phyloP scores from a whole-genome alignment of 1,140 invertebrate genomes.

The Brachystomella parvula region DNA sequence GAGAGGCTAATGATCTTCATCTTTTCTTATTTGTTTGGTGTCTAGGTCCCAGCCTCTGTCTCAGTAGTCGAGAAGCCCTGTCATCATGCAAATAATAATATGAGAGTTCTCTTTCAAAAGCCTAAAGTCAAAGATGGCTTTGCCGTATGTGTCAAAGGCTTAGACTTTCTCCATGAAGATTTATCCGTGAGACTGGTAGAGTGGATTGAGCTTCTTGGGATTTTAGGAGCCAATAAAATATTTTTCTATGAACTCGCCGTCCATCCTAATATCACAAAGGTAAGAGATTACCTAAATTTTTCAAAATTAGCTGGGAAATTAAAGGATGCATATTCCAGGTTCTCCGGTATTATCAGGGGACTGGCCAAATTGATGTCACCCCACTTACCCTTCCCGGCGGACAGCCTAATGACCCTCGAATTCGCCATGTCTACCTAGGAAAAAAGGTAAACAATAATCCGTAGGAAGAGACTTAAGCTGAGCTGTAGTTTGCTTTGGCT shows the following conservation, averaged over 20 bases:
- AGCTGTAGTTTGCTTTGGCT: too few relatives aligned
- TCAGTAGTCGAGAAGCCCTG: conserved; percentile 77
- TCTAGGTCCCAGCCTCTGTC: conserved; percentile 67
- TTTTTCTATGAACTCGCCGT: conserved; percentile 86
- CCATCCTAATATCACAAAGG: conserved; percentile 82
- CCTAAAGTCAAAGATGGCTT: conserved; percentile 62
- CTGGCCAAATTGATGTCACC: conserved; percentile 71
- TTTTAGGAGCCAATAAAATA: conserved; percentile 84
- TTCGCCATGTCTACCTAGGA: conserved; percentile 79
- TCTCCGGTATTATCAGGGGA: conserved; percentile 65
- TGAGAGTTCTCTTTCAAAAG: conserved; percentile 74
- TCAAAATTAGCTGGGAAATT: background rate
- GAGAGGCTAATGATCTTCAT: conserved; percentile 10
- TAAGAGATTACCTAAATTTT: conserved; percentile 41
- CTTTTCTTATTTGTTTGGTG: conserved; percentile 11
- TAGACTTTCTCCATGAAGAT: conserved; percentile 87
- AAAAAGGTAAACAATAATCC: conserved; percentile 69
- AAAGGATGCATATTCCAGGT: conserved; percentile 14
- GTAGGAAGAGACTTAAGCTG: too few relatives aligned
- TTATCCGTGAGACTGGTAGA: conserved; percentile 81
- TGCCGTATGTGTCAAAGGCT: conserved; percentile 87
- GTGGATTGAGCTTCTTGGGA: conserved; percentile 81
- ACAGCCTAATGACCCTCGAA: conserved; percentile 77
- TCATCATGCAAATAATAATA: conserved; percentile 74
- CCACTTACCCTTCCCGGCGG: conserved; percentile 81